phyloP scores from a whole-genome alignment of 2,797 vertebrate species.

The Halcyon chelicuti region DNA sequence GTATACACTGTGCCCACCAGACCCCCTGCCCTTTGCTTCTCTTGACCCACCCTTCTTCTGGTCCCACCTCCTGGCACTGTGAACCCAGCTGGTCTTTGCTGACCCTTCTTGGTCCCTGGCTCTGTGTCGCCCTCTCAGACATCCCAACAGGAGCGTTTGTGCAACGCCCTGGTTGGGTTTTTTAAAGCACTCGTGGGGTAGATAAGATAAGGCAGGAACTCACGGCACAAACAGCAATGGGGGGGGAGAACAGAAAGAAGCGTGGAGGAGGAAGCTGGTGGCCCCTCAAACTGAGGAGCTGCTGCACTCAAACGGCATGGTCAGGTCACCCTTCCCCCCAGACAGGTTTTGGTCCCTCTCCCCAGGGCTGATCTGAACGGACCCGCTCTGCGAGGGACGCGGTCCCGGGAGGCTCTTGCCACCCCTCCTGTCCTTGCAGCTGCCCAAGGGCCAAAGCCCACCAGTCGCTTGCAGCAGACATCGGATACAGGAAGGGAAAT shows the following conservation, averaged over 20 bases:
- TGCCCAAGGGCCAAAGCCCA: not conserved
- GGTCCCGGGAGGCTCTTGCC: not conserved
- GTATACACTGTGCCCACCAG: not conserved
- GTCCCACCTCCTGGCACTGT: accelerated
- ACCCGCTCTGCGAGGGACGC: accelerated
- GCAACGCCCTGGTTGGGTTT: accelerated
- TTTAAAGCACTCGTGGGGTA: not conserved
- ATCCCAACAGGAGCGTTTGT: not conserved
- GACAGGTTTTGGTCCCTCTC: not conserved
- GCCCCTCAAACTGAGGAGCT: not conserved
- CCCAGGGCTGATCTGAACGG: accelerated
- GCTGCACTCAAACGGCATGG: not conserved
- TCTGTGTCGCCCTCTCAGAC: accelerated
- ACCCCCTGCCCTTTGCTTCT: not conserved
- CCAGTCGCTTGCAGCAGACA: accelerated
- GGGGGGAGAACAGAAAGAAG: not conserved
- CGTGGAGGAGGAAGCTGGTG: not conserved
- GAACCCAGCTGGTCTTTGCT: not conserved
- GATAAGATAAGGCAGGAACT: not conserved
- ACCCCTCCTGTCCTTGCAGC: not conserved
- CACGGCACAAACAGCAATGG: not conserved
- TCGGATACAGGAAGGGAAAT: not conserved
- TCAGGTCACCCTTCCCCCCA: accelerated
- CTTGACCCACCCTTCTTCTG: too few relatives aligned
- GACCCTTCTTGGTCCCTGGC: not conserved